Evolutionary conservation across 2,113 vertebrate species (phyloP).

Genomic region (Engraulis encrasicolus): DNA sequence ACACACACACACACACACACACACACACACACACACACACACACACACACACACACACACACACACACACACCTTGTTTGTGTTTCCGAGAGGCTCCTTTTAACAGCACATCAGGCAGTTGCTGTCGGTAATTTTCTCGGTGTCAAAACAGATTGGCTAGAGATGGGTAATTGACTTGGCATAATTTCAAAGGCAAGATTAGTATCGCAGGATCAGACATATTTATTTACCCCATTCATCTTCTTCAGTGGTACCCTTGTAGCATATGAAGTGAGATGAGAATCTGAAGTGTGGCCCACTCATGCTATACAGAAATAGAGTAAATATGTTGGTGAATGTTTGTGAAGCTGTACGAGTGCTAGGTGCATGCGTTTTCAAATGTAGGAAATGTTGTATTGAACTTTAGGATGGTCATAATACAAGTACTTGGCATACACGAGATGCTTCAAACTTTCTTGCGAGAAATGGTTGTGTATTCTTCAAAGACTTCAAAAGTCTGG

Average conservation of each 20-base stretch:
- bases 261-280: background rate
- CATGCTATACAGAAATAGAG: no score
- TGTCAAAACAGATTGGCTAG: background rate
- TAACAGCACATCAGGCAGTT: background rate
- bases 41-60: no score
- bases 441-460: no score
- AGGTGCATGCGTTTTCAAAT: no score
- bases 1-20: background rate
- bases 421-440: no score
- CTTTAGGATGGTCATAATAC: no score
- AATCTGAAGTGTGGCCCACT: no score
- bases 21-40: background rate
- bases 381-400: no score
- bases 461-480: no score
- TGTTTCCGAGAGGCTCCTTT: background rate
- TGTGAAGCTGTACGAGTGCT: no score
- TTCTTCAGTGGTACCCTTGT: background rate
- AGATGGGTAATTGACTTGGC: background rate
- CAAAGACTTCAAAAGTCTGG: no score
- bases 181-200: background rate
- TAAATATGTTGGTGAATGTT: no score
- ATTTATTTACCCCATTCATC: background rate
- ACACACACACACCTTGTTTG: background rate
- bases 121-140: background rate
- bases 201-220: background rate